A percentile compares a stretch with the other conserved stretches of the same genome.
phyloP scores from a whole-genome alignment of 2,888 invertebrate species.

The Cosmorhoe ocellata region DNA sequence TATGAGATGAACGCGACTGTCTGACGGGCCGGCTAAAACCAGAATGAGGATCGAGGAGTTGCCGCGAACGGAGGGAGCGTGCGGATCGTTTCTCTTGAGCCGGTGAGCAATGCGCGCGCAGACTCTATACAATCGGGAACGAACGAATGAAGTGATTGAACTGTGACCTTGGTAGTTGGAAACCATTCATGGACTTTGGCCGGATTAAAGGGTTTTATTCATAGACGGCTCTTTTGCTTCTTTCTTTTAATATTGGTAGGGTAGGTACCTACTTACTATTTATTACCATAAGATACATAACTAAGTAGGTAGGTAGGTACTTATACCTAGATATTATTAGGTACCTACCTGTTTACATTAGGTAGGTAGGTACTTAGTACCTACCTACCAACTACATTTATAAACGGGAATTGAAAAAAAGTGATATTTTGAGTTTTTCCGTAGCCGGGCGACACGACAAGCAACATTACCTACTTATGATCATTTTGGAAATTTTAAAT shows the following conservation, averaged over 20 bases:
- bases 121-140: constrained; percentile 23
- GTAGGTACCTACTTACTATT: background rate
- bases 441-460: too few relatives aligned
- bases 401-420: too few relatives aligned
- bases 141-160: constrained; percentile 43
- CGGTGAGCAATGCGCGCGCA: constrained; percentile 12
- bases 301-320: too few relatives aligned
- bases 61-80: constrained; percentile 11
- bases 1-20: constrained; percentile 27
- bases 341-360: too few relatives aligned
- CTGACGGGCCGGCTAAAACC: constrained; percentile 55
- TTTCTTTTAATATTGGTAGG: background rate
- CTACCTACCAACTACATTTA: too few relatives aligned
- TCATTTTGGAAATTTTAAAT: too few relatives aligned
- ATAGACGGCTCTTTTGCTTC: background rate
- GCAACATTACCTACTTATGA: too few relatives aligned
- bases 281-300: background rate
- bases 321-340: too few relatives aligned
- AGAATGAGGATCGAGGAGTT: constrained; percentile 23
- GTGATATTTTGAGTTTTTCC: too few relatives aligned
- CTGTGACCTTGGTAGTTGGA: constrained; percentile 20
- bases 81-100: background rate
- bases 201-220: constrained; percentile 2
- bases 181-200: constrained; percentile 15
- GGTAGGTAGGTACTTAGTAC: too few relatives aligned